These are phyloP conservation scores for Cyphomyrus plagiostoma DNA, from an alignment of 2,113 vertebrate genomes.

Conservation along the genomic window DNA sequence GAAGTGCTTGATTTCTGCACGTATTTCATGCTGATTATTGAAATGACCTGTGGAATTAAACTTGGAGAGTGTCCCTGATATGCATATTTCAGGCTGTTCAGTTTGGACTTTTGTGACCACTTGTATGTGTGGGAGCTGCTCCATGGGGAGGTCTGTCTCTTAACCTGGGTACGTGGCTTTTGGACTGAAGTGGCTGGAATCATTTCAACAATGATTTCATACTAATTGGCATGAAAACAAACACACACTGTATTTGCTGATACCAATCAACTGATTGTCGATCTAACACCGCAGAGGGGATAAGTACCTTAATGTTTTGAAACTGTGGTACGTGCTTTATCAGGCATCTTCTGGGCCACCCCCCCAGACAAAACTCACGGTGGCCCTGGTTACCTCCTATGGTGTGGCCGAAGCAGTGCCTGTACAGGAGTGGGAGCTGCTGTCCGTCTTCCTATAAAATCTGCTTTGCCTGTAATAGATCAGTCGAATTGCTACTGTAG, in stretches of 20 bases:
- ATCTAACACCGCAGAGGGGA: conserved; percentile 49
- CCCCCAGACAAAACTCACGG: conserved; percentile 38
- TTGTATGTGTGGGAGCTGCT: background rate
- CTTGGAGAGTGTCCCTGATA: background rate
- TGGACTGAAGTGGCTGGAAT: background rate
- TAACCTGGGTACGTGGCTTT: background rate
- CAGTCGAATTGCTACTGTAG: background rate
- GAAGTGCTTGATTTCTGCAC: background rate
- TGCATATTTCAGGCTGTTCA: background rate
- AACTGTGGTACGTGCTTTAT: conserved; percentile 56
- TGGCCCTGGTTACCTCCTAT: background rate
- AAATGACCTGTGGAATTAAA: background rate
- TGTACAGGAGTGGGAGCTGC: background rate
- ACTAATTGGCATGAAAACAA: conserved; percentile 52
- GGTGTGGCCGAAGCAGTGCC: conserved; percentile 25
- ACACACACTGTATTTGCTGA: conserved; percentile 30
- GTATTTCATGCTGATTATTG: background rate
- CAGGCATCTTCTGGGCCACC: conserved; percentile 40
- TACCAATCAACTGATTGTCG: conserved; percentile 48
- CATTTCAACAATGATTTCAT: conserved; percentile 46
- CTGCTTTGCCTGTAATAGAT: background rate
- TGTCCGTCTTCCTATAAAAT: background rate
- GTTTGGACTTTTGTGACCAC: background rate
- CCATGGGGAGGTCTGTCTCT: background rate
- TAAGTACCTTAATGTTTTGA: conserved; percentile 45